phyloP scores from a whole-genome alignment of 37 sponge, comb jelly and placozoan genomes.

The Ianthella basta region DNA sequence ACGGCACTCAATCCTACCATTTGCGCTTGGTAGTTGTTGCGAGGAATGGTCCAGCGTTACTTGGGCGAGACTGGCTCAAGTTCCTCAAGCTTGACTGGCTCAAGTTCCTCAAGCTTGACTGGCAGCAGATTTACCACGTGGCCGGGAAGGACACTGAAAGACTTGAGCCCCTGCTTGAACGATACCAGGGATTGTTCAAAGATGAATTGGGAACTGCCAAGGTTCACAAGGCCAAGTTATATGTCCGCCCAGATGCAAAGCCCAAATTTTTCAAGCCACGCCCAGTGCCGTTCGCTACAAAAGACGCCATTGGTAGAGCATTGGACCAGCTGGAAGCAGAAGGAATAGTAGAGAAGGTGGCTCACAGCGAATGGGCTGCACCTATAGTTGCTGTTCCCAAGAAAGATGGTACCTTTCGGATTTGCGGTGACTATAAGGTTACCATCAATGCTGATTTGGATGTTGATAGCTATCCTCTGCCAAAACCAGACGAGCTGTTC shows the following conservation, averaged over 20 bases:
- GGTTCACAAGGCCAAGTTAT: not conserved
- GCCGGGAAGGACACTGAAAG: not conserved
- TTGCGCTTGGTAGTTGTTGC: slow-evolving; percentile 13
- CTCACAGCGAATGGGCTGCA: slow-evolving; percentile 39
- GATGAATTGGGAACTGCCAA: not conserved
- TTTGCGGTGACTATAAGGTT: slow-evolving; percentile 43
- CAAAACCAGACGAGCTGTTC: slow-evolving; percentile 39
- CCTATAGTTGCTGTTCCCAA: slow-evolving; percentile 47
- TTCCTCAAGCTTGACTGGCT: not conserved
- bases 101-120: not conserved
- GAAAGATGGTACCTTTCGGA: slow-evolving; percentile 22
- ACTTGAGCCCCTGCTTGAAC: not conserved
- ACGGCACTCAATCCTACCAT: not conserved
- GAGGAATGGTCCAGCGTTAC: slow-evolving; percentile 18
- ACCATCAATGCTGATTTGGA: slow-evolving; percentile 38
- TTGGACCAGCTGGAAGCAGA: not conserved
- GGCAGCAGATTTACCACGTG: not conserved
- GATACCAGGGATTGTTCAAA: not conserved
- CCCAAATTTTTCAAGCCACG: not conserved
- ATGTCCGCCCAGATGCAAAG: not conserved
- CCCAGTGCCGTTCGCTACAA: slow-evolving; percentile 5
- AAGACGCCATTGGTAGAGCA: not conserved
- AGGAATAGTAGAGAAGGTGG: slow-evolving; percentile 27
- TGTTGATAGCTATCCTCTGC: slow-evolving; percentile 26
- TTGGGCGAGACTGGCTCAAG: slow-evolving; percentile 24